phyloP scores from a whole-genome alignment of 2,797 vertebrate species.

The Alca torda region DNA sequence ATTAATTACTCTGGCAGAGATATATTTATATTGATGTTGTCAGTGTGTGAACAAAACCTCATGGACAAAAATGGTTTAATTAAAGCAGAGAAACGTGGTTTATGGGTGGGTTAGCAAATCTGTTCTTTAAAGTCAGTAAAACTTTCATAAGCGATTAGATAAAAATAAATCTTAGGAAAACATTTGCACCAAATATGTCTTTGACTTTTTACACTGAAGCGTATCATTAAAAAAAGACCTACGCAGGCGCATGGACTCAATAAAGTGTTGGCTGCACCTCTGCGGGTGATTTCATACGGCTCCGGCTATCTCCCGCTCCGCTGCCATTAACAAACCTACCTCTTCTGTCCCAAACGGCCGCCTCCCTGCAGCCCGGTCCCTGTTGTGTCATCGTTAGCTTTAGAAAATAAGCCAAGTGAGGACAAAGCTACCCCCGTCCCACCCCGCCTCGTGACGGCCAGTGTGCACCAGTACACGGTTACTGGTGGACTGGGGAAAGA shows the following conservation, averaged over 20 bases:
- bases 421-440: background rate
- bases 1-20: background rate
- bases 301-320: background rate
- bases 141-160: background rate
- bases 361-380: background rate
- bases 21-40: conserved; percentile 11
- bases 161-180: background rate
- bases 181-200: background rate
- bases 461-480: fast-evolving
- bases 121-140: background rate
- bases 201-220: background rate
- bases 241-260: background rate
- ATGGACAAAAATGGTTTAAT: conserved; percentile 1
- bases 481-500: background rate
- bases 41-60: conserved; percentile 37
- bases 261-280: background rate
- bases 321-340: background rate
- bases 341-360: background rate
- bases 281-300: background rate
- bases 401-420: background rate
- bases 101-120: background rate
- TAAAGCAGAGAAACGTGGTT: background rate
- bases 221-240: background rate
- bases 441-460: fast-evolving
- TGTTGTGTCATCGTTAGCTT: fast-evolving